Conservation (phyloP, 2,113 vertebrate species). For the Pseudonaja textilis region DNA sequence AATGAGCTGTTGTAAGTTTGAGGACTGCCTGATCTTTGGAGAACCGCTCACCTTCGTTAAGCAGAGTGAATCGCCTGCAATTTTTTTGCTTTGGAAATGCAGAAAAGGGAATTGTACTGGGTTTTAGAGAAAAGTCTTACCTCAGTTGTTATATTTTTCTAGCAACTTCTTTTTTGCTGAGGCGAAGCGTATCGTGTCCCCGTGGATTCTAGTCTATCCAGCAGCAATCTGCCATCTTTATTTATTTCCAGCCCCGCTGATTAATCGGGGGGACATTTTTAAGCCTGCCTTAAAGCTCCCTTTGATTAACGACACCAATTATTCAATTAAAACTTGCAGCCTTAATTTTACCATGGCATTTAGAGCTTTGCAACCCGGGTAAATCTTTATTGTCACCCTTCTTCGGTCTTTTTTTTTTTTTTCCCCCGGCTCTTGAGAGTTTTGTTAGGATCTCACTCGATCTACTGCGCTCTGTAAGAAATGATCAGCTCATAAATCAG, state of each 20-base stretch:
- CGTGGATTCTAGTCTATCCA: neutral
- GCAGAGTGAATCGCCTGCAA: neutral
- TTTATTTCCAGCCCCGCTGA: neutral
- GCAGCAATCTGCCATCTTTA: neutral
- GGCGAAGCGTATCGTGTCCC: neutral
- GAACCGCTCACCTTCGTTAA: neutral
- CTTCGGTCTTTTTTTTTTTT: neutral
- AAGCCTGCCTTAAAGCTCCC: neutral
- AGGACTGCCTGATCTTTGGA: no score
- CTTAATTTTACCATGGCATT: neutral
- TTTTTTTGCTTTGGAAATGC: neutral
- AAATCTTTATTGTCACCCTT: neutral
- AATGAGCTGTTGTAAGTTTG: no score
- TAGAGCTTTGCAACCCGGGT: neutral
- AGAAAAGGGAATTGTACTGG: neutral
- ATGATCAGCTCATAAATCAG: neutral
- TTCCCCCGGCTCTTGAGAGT: neutral
- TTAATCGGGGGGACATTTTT: neutral
- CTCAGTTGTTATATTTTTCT: neutral
- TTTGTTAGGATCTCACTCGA: neutral
- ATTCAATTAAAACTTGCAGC: constrained; percentile 6
- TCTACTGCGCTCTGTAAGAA: neutral
- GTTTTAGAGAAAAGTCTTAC: neutral
- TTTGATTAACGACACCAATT: constrained; percentile 12
- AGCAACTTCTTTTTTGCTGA: neutral